Evolutionary conservation across 1,140 invertebrate species (phyloP).

Genomic region (Phenacoccus solenopsis): DNA sequence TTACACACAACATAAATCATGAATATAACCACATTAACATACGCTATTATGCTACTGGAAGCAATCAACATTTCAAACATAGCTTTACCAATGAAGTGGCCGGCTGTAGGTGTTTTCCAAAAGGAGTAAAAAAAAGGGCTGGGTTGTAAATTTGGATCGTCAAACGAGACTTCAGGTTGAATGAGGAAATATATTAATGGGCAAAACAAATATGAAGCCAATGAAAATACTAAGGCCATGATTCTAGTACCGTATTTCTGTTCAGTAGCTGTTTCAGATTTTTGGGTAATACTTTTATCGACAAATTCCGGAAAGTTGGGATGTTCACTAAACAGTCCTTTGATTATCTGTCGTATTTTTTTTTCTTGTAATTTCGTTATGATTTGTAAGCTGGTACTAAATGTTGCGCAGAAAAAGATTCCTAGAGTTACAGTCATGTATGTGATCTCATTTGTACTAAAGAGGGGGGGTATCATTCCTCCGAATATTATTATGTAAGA

Average conservation of each 20-base stretch:
- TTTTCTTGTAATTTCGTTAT: background rate
- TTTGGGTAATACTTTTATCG: background rate
- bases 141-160: background rate
- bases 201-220: background rate
- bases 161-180: background rate
- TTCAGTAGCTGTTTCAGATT: background rate
- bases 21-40: background rate
- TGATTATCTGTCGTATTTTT: background rate
- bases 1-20: background rate
- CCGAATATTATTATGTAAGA: background rate
- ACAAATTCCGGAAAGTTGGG: background rate
- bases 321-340: background rate
- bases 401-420: background rate
- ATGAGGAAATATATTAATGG: background rate
- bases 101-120: background rate
- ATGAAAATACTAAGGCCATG: background rate
- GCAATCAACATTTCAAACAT: background rate
- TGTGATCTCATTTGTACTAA: background rate
- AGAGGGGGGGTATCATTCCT: background rate
- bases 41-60: background rate
- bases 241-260: background rate
- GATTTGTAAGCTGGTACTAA: background rate
- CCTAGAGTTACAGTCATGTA: background rate
- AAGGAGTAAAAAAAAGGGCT: background rate
- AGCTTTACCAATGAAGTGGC: background rate